Evolutionary conservation across 2,888 invertebrate genomes (phyloP).

Genomic region (Eristalis tenax): DNA sequence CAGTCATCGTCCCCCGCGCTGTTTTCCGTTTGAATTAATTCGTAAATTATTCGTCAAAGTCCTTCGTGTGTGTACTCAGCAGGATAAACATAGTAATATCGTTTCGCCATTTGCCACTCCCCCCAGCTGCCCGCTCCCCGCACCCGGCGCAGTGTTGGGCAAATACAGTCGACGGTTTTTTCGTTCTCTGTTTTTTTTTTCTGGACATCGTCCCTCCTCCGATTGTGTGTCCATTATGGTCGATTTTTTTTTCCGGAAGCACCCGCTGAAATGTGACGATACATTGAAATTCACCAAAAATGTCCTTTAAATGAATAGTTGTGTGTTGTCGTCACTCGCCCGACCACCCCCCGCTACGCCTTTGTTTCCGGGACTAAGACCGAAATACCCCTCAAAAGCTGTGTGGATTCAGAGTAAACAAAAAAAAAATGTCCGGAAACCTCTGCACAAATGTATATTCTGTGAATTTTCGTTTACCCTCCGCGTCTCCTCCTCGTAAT

Average conservation of each 20-base stretch:
- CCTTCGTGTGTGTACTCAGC: conserved; percentile 33
- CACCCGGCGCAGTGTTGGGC: neutral
- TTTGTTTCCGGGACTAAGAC: conserved; percentile 11
- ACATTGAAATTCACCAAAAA: conserved; percentile 34
- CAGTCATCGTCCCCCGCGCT: neutral
- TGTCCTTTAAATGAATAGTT: conserved; percentile 58
- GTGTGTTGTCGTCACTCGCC: conserved; percentile 12
- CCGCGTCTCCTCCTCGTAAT: neutral
- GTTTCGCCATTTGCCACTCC: conserved; percentile 31
- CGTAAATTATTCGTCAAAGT: conserved; percentile 67
- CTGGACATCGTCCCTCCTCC: neutral
- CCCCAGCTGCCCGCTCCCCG: neutral
- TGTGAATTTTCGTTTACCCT: neutral
- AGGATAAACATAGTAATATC: conserved; percentile 39
- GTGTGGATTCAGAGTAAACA: conserved; percentile 15
- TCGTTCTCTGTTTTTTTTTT: neutral
- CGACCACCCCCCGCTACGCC: neutral
- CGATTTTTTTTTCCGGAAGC: neutral
- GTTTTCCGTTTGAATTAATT: conserved; percentile 66
- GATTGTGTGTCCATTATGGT: conserved; percentile 27
- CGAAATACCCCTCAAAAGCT: neutral
- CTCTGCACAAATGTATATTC: neutral
- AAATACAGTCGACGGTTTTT: conserved; percentile 15
- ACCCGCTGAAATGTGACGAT: conserved; percentile 18
- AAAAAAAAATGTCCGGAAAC: neutral